These are phyloP conservation scores for Hanleya hanleyi DNA, from an alignment of 2,888 invertebrate species.

Conservation along the genomic window DNA sequence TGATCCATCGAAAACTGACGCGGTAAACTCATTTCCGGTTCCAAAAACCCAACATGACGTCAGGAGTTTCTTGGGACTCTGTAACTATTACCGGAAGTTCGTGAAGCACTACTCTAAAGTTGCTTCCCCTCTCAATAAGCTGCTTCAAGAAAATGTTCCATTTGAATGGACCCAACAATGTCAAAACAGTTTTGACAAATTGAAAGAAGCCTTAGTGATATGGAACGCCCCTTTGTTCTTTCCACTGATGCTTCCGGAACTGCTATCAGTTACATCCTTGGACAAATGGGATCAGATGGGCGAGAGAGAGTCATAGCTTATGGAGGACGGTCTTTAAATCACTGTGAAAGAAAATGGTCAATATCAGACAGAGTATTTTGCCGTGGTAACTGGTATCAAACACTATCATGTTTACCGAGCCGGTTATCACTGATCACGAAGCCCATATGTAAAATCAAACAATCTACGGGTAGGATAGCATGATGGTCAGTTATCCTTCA, in stretches of 20 bases:
- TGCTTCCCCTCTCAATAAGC: conserved; percentile 49
- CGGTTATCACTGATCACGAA: neutral
- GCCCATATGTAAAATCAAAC: conserved; percentile 27
- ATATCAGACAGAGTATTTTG: neutral
- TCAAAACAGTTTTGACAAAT: conserved; percentile 46
- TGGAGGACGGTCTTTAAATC: neutral
- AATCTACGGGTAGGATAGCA: conserved; percentile 9
- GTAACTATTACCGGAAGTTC: conserved; percentile 45
- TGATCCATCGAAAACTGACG: conserved; percentile 13
- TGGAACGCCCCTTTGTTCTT: conserved; percentile 7
- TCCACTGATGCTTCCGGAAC: conserved; percentile 24
- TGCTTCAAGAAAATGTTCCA: conserved; percentile 46
- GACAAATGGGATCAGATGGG: conserved; percentile 17
- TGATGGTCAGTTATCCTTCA: no score
- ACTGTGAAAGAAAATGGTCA: neutral
- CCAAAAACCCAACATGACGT: conserved; percentile 16
- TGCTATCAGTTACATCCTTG: conserved; percentile 20
- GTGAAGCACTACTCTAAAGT: conserved; percentile 41
- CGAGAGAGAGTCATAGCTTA: conserved; percentile 2
- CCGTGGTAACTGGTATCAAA: neutral
- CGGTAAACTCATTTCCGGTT: conserved; percentile 13
- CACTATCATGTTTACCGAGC: neutral
- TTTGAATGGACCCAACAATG: conserved; percentile 50
- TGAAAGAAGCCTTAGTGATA: conserved; percentile 41
- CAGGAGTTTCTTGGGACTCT: conserved; percentile 11